Base-by-base conservation (phyloP, 2,113 vertebrate species). In the Eptesicus fuscus region DNA sequence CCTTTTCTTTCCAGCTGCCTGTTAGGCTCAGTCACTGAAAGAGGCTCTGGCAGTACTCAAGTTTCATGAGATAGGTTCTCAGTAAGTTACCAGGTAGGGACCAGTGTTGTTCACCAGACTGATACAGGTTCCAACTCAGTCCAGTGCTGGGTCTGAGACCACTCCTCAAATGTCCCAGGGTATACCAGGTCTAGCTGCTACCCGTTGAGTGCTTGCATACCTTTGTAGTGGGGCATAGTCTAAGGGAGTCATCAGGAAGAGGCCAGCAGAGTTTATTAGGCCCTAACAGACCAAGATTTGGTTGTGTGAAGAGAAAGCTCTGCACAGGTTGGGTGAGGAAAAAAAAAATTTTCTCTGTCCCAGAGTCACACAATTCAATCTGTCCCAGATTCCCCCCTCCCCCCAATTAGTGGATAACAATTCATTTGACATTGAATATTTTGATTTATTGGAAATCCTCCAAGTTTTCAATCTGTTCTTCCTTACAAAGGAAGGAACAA, bases 371-470 rank as follows among this genome's bases (percentile, higher is more conserved):
- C 32, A n/a, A 67, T 32, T 67, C 30, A 67, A 32, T 18, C 63
- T 67, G 63, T 67, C 63, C 63, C 32, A 17, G 32, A 67, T 67
- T 67, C 56, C 28, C 23, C 9, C 59, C 0, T 2, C 10, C 22
- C 59, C 59, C 9, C 5, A 78, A 95, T 91, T 91, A 97, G 85
- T 25, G 44, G 23, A 20, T 95, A 95, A 90, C 74, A 95, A 96
- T 47, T 82, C 1, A 93, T 83, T 83, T 96, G 77, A 90, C 92
- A 78, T 74, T 96, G 76, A 96, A 78, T 92, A 42, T 90, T 97
- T 93, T 94, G 5, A 65, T 85, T 88, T 93, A 23, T 76, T 97
- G 84, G 93, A 97, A 98, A 96, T 78, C 16, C 47, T 97, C 90
- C 89, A 94, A 93, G 91, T 79, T 61, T 6, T n/a, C 63, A 96